Evolutionary conservation across 2,888 invertebrate species (phyloP).

Genomic region (Sicus ferrugineus): DNA sequence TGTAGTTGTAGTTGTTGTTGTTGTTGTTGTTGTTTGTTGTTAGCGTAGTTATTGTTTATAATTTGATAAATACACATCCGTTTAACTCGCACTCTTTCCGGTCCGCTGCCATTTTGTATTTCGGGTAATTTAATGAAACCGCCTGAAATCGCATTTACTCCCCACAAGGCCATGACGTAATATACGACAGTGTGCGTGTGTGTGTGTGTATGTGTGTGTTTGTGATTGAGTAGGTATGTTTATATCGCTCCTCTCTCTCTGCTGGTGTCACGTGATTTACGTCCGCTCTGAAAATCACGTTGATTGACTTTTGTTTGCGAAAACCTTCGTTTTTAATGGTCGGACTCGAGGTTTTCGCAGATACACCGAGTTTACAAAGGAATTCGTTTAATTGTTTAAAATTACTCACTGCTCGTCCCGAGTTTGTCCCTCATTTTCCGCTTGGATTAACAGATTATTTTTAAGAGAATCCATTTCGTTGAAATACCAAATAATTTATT

Average conservation of each 20-base stretch:
- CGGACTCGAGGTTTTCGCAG: neutral
- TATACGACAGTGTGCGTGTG: neutral
- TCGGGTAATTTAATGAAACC: conserved; percentile 29
- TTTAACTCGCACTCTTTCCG: conserved; percentile 36
- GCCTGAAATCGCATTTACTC: no score
- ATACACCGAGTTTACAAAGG: neutral
- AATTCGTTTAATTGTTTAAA: neutral
- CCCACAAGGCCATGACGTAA: no score
- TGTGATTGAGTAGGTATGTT: no score
- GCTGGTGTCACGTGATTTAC: neutral
- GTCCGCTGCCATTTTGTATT: conserved; percentile 28
- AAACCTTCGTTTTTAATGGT: neutral
- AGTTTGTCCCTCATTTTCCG: neutral
- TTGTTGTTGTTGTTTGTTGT: neutral
- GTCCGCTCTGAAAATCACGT: conserved; percentile 4
- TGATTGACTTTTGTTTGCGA: no score
- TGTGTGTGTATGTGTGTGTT: neutral
- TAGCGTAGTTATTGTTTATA: conserved; percentile 42
- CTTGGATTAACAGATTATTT: neutral
- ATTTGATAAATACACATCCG: conserved; percentile 46
- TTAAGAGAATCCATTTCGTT: neutral
- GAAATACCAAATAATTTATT: no score
- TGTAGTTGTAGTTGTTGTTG: conserved; percentile 14
- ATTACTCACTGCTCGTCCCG: neutral
- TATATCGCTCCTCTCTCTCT: neutral